phyloP scores from a whole-genome alignment of 2,797 vertebrate species.

The Pelochelys cantorii region DNA sequence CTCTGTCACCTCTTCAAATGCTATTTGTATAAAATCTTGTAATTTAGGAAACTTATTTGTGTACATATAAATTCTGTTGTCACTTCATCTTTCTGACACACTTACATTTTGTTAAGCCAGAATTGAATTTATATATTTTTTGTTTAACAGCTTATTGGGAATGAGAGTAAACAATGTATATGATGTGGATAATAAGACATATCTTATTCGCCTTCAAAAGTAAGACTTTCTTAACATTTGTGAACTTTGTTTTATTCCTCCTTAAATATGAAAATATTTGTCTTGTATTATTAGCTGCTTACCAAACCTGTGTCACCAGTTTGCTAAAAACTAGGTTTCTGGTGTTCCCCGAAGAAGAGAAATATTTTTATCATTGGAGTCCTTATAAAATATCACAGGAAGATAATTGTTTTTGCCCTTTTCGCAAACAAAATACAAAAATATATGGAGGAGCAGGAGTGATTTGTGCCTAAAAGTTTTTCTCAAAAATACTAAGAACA shows the following conservation, averaged over 20 bases:
- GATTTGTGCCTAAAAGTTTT: not conserved
- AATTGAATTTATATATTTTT: too few relatives aligned
- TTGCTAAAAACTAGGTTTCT: not conserved
- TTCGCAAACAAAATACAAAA: not conserved
- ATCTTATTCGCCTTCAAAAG: constrained; percentile 97
- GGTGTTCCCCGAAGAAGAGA: constrained; percentile 33
- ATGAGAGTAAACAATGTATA: constrained; percentile 98
- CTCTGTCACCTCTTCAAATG: not conserved
- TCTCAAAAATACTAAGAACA: not conserved
- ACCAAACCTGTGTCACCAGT: not conserved
- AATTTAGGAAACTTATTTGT: accelerated
- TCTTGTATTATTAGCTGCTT: accelerated
- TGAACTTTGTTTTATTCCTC: not conserved
- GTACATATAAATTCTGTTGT: not conserved
- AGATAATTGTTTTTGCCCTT: not conserved
- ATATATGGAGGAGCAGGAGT: not conserved
- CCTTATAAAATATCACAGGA: accelerated
- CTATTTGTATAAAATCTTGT: not conserved
- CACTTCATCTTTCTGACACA: not conserved
- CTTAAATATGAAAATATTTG: not conserved
- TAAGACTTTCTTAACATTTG: constrained; percentile 78
- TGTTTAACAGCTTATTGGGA: constrained; percentile 88
- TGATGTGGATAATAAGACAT: constrained; percentile 98
- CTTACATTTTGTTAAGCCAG: too few relatives aligned
- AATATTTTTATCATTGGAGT: accelerated